Base-by-base conservation (phyloP, 64 coral and sea anemone genomes). In the Pocillopora verrucosa region DNA sequence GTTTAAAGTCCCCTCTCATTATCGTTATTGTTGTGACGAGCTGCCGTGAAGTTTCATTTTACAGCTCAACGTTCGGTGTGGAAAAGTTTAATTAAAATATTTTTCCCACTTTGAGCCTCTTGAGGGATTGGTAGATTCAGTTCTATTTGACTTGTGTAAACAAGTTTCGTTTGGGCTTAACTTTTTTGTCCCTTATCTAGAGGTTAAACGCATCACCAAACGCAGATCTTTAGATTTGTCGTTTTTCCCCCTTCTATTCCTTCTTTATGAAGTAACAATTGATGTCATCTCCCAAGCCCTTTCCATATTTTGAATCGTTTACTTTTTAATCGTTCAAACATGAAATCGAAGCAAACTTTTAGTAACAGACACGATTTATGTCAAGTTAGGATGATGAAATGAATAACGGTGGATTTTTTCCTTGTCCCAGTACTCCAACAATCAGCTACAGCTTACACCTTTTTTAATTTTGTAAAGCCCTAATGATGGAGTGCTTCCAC, bases 1-100 rank as follows among this genome's bases (percentile, higher is more conserved):
- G 41, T 85, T 85, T 85, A 57, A 85, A 85, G 36, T 85, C 63
- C 62, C 56, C 57, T 65, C 34, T 83, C 26, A 65, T 83, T 68
- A 83, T 41, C 63, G 45, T 72, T 85, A 85, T 25, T 70, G 82
- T 72, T 72, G 56, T 72, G 36, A 70, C 64, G 67, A 12, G 0
- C 65, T 24, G 22, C 19, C 62, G 63, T 58, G 12, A 57, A 58
- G 22, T 15, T 84, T 84, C 59, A 19, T 34, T 83, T 83, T n/a
- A 67, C 34, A 69, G 5, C 36, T 56, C 20, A 68, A 38, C 20
- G 15, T 85, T 34, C n/a, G n/a, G 67, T 25, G 24, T 72, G 82
- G 37, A 72, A 72, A 56, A 72, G 64, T 72, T 85, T 72, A 56
- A 77, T 77, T 77, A 72, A 85, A 72, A 57, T 22, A 4, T 30